Conservation (phyloP, 2,888 invertebrate genomes). For the Sericinus montela region DNA sequence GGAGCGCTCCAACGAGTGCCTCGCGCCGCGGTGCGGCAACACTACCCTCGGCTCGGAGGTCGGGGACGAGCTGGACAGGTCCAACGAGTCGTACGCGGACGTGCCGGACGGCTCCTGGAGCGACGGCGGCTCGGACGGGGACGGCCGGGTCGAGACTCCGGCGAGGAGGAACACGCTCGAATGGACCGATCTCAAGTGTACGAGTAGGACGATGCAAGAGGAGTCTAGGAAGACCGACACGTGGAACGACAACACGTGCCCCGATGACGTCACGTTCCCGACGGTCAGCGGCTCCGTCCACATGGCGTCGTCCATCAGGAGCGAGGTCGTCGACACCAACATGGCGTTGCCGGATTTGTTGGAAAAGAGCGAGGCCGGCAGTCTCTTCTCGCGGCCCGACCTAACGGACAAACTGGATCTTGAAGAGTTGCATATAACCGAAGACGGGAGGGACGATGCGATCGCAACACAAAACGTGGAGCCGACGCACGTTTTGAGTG, state of each 20-base stretch:
- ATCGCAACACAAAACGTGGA: conserved; percentile 44
- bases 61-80: conserved; percentile 58
- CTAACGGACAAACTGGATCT: conserved; percentile 55
- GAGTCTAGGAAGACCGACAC: conserved; percentile 77
- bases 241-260: conserved; percentile 90
- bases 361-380: conserved; percentile 53
- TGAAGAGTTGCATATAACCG: conserved; percentile 29
- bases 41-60: conserved; percentile 57
- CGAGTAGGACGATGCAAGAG: conserved; percentile 29
- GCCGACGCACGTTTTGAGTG: conserved; percentile 65
- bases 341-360: conserved; percentile 59
- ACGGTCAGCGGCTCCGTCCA: conserved; percentile 89
- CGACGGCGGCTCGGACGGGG: conserved; percentile 32
- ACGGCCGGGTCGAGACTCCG: conserved; percentile 28
- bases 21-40: conserved; percentile 55
- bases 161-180: conserved; percentile 39
- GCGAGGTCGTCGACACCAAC: conserved; percentile 70
- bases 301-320: conserved; percentile 83
- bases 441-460: conserved; percentile 31
- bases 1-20: conserved; percentile 66
- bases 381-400: conserved; percentile 53
- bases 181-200: conserved; percentile 53
- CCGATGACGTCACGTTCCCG: conserved; percentile 89
- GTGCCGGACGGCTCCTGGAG: conserved; percentile 64
- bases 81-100: conserved; percentile 72